Evolutionary conservation across 2,888 invertebrate species (phyloP).

Genomic region (Philonicus albiceps): DNA sequence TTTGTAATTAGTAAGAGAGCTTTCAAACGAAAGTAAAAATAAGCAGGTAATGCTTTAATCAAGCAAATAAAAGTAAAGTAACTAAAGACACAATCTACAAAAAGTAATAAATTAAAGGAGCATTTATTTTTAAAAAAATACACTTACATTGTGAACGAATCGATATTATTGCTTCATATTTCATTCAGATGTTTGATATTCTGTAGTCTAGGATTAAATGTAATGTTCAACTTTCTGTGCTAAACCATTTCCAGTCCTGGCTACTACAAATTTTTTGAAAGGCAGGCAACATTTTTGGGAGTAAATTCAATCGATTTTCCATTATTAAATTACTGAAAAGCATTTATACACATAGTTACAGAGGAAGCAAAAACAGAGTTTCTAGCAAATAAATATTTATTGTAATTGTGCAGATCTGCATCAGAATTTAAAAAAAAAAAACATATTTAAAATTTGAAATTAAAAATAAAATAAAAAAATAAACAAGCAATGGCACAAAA

Average conservation of each 20-base stretch:
- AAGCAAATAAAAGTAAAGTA: background rate
- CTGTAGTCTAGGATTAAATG: background rate
- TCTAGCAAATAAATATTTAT: constrained; percentile 20
- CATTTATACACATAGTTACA: background rate
- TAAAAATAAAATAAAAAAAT: background rate
- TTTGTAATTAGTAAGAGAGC: background rate
- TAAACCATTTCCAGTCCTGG: too few species aligned
- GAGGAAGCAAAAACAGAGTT: background rate
- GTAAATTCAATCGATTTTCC: background rate
- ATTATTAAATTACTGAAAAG: background rate
- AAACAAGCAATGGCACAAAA: constrained; percentile 26
- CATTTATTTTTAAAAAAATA: background rate
- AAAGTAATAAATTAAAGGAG: background rate
- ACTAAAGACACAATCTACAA: background rate
- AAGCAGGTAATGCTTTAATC: background rate
- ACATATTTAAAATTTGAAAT: constrained; percentile 9
- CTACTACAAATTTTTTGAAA: too few species aligned
- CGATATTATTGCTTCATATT: background rate
- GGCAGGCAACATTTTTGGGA: too few species aligned
- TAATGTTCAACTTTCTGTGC: background rate
- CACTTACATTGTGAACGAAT: background rate
- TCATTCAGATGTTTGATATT: background rate
- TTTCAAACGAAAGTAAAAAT: background rate
- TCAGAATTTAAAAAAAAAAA: background rate
- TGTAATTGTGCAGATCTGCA: constrained; percentile 8